Evolutionary conservation across 2,888 invertebrate genomes (phyloP), one percentile per base, ranked within the genome.

Genomic region (Epistrophella euchroma): DNA sequence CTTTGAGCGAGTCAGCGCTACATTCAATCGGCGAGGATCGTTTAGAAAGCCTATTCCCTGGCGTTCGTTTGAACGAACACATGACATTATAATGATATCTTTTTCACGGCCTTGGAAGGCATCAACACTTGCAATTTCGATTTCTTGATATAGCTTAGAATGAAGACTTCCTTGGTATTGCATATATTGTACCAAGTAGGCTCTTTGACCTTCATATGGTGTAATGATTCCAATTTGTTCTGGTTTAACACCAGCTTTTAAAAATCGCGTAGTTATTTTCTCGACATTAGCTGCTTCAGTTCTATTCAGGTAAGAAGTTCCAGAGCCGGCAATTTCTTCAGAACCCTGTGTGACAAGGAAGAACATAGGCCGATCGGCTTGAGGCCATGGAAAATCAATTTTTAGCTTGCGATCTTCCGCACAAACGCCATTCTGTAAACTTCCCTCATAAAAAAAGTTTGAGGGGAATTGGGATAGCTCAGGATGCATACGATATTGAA

Each of bases 101-200:
- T 99, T 99, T 91, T 99, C 99, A 64, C 99, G 94, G 0, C 99
- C 99, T 92, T 99, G 99, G 92, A 99, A 99, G 0, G 99, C 99
- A 92, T 99, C 99, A 4, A 99, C 99, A 93, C 98, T 99, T 10
- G 99, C 99, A 0, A 99, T 99, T 93, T 99, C 99, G 74, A 99
- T 98, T 91, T 99, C 99, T 93, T 98, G 97, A 91, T 99, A 99
- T 0, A 99, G 93, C 91, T 99, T 99, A 45, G 98, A 97, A 91
- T 99, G 98, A 74, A 99, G 93, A 13, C 98, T 97, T 13, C 99
- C 99, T 91, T 98, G 99, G 91, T 98, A 98, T 92, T 99, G 99
- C 99, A 99, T 99, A 91, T 99, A 98, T 91, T 99, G 99, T 0
- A 97, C 99, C 86, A 99, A 94, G 91, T 98, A 99, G 0, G 99